Evolutionary conservation across 2,113 vertebrate genomes (phyloP), one percentile per base, ranked within the genome.

Genomic region (Dromaius novaehollandiae): DNA sequence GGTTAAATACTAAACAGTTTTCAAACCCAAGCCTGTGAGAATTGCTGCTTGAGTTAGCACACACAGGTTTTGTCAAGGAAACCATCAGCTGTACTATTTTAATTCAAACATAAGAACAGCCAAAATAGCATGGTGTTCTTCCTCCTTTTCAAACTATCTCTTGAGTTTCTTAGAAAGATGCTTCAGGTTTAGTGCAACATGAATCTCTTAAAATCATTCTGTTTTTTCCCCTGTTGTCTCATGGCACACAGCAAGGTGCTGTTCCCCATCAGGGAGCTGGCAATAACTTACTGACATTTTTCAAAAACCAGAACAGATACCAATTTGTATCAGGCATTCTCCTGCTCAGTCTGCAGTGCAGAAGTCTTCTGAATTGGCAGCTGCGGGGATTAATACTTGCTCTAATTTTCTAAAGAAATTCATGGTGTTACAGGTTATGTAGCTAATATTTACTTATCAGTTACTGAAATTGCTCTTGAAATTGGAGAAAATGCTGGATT

Each of bases 51-150:
- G 22, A 48, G 20, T 38, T 55, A 61, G n/a, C 36, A 46, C 20
- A 58, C 8, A 2, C 50, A 17, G 6, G 36, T 69, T 86, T 75
- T 55, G 64, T 69, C 42, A 84, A 69, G 73, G 26, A 86, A 76
- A 95, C 58, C 56, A 71, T 38, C 66, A 93, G n/a, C 28, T 88
- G 48, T 82, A 74, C 17, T 28, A 42, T 65, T 92, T 92, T 61
- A 96, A 80, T 32, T 92, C n/a, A 76, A 86, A 76, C 64, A 86
- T 61, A n/a, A 88, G 13, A 92, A 86, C 42, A 88, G 66, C 24
- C 13, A 73, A 15, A 19, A 38, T 38, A 86, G 60, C 53, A 34
- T 48, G 38, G 20, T 44, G 66, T 82, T 79, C 61, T 65, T 70
- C 36, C 25, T 46, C 44, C 70, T 2, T 58, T 79, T 64, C n/a